A percentile compares a stretch with the other conserved stretches of the same genome.
Conservation (phyloP, 2,888 invertebrate genomes). For the Polymixis flavicincta region DNA sequence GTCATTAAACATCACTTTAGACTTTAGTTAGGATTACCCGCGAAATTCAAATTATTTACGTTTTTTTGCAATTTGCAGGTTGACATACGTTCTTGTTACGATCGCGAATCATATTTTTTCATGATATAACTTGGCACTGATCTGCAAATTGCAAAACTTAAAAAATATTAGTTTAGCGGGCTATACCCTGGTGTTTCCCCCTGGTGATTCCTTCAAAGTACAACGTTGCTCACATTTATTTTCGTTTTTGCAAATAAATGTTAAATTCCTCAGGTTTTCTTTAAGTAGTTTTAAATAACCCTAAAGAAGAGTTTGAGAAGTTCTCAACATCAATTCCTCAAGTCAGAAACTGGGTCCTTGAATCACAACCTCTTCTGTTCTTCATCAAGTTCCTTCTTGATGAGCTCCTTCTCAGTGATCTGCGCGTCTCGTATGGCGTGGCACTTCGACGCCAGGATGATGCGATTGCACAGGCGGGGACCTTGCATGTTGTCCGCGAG, state of each 20-base stretch:
- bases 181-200: too few relatives aligned
- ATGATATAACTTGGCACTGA: too few relatives aligned
- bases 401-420: slow-evolving; percentile 92
- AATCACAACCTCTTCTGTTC: slow-evolving; percentile 85
- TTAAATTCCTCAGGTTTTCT: too few relatives aligned
- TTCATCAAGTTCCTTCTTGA: slow-evolving; percentile 90
- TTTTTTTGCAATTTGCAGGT: background rate
- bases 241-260: too few relatives aligned
- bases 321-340: background rate
- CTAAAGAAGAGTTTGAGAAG: background rate
- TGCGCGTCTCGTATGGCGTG: slow-evolving; percentile 96
- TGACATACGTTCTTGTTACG: too few relatives aligned
- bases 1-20: too few relatives aligned
- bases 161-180: background rate
- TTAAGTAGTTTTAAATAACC: background rate
- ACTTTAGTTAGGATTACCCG: too few relatives aligned
- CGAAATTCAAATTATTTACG: background rate
- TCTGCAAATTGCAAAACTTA: background rate
- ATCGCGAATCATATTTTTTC: too few relatives aligned
- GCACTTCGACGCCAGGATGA: slow-evolving; percentile 96
- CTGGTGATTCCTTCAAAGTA: too few relatives aligned
- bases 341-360: background rate
- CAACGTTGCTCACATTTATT: too few relatives aligned
- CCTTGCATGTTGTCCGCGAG: slow-evolving; percentile 92
- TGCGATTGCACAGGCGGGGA: slow-evolving; percentile 92